phyloP scores from a whole-genome alignment of 2,888 invertebrate genomes.

The Griposia aprilina region DNA sequence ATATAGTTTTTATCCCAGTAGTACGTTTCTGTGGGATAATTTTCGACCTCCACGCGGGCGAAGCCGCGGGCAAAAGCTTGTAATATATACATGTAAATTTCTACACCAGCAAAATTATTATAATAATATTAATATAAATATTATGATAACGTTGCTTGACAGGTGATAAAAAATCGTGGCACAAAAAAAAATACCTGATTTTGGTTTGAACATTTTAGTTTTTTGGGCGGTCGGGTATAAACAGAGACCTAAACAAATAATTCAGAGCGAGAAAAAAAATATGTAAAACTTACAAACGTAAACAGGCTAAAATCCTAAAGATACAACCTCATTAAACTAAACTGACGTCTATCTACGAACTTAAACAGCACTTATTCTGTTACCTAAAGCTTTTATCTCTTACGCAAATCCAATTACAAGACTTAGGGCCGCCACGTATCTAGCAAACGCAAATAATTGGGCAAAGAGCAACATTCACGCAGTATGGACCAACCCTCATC shows the following conservation, averaged over 20 bases:
- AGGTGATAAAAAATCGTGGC: neutral
- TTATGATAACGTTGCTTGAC: neutral
- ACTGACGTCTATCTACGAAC: constrained; percentile 14
- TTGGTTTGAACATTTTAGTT: neutral
- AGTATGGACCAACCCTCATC: constrained; percentile 57
- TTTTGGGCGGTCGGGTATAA: neutral
- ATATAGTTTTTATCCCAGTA: too few species aligned
- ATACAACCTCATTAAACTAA: constrained; percentile 9
- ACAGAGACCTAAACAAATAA: neutral
- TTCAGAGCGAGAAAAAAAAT: neutral
- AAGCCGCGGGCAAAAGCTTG: too few species aligned
- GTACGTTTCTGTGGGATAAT: too few species aligned
- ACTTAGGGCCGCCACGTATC: constrained; percentile 37
- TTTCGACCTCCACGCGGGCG: too few species aligned
- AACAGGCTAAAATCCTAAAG: neutral
- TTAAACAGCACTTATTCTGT: constrained; percentile 38
- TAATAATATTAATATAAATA: neutral
- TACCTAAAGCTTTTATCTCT: constrained; percentile 39
- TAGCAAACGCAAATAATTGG: constrained; percentile 58
- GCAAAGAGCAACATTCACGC: constrained; percentile 51
- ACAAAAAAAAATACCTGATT: neutral
- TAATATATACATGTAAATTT: neutral
- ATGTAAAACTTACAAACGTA: neutral
- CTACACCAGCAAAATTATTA: neutral
- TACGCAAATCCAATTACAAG: constrained; percentile 53